Evolutionary conservation across 2,888 invertebrate genomes (phyloP), one percentile per base, ranked within the genome.

Genomic region (Brachyopa scutellaris): DNA sequence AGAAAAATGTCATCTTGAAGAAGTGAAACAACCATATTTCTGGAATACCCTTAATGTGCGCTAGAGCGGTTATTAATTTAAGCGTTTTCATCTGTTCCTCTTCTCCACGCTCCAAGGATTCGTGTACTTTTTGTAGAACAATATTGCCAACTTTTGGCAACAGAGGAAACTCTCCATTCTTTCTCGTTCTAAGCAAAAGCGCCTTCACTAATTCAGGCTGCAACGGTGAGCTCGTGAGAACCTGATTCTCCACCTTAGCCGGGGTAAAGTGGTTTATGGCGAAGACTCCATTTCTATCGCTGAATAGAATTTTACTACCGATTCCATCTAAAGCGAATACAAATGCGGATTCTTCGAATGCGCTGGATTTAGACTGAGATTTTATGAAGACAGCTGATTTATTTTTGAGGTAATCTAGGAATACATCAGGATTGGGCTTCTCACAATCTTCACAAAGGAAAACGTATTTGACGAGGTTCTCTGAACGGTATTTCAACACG

Each of bases 1-100:
- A 89, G 70, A 87, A 88, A 67, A 90, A 88, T 0, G 86, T 88
- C 87, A 89, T 87, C 70, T 89, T 89, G 51, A 89, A 90, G 80
- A 89, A 88, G 42, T 88, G 87, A 8, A 89, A 87, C 0, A 90
- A 80, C 90, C 88, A 89, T 2, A 86, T 47, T 49, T 90, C 89
- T 0, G 86, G 84, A 5, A 87, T 78, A 8, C 76, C 53, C 5
- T 86, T 84, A 1, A 85, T 78, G 2, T 67, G 61, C 4, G 82
- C 82, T 49, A 86, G 61, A 36, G 82, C 83, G 6, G 69, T 55
- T 1, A 86, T 85, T 53, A 85, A 69, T 31, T 79, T 66, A 5
- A 86, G 15, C 0, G 82, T 57, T 19, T 62, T 51, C 19, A 78
- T 78, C 57, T 86, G 86, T 0, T 70, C 31, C 23, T 74, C 77